Base-by-base conservation (phyloP, 2,113 vertebrate species). In the Mus spicilegus region DNA sequence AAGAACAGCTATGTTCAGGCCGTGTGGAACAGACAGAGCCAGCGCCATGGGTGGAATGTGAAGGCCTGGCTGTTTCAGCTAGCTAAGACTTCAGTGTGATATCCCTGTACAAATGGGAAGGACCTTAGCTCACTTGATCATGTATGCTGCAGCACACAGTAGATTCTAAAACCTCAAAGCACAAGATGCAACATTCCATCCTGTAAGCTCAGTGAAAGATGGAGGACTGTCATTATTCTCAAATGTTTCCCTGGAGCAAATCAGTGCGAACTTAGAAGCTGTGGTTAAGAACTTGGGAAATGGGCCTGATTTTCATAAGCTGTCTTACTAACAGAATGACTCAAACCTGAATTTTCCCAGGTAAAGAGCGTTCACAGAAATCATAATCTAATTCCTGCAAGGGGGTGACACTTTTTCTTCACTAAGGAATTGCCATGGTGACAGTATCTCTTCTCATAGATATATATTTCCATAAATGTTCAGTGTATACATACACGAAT, bases 241-340 rank as follows among this genome's bases (percentile, higher is more conserved):
- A 16, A 77, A 87, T 81, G 46, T 92, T 92, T 88, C 26, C 42
- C 6, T 89, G 86, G 95, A 93, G 92, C n/a, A 73, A 87, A 69
- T 39, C 4, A 91, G 46, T 49, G 17, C 92, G 90, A 95, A 72
- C 1, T 1, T 80, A 28, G 10, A 95, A 90, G 56, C 72, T 93
- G 65, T 90, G 36, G 86, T 88, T 65, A 77, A 89, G 49, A 95
- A 89, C 26, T 91, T 54, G 54, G 54, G 75, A 46, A 78, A 67
- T 77, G 61, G 56, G 90, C 65, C 95, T 95, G 81, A 69, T 86
- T 94, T 95, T 90, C 13, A 76, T 26, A 42, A 46, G 54, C 16
- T 76, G 5, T 51, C 77, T 39, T 63, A 76, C 54, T 19, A 75
- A 12, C 54, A 94, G 91, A 95, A 67, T 76, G 88, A 85, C 28